phyloP scores from a whole-genome alignment of 2,888 invertebrate genomes.

The Cheilosia pagana region DNA sequence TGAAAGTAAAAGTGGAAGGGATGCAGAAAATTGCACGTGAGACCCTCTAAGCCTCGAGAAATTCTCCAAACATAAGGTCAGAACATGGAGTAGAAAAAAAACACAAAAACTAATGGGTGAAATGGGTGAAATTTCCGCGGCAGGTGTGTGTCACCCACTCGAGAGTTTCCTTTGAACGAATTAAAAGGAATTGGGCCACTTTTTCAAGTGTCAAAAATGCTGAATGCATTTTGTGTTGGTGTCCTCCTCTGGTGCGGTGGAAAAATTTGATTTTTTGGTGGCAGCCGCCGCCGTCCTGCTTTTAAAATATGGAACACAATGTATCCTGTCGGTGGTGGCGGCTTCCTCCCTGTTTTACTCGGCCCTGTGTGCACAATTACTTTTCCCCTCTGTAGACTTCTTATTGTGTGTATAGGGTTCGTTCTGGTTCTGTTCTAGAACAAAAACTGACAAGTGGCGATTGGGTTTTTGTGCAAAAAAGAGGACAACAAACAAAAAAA shows the following conservation, averaged over 20 bases:
- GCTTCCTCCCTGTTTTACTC: background rate
- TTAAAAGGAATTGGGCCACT: constrained; percentile 68
- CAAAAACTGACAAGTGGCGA: constrained; percentile 70
- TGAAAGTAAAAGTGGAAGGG: constrained; percentile 65
- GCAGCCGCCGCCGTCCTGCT: background rate
- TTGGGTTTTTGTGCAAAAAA: constrained; percentile 29
- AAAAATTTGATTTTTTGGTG: constrained; percentile 59
- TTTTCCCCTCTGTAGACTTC: constrained; percentile 53
- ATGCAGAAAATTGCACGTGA: constrained; percentile 26
- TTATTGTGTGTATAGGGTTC: constrained; percentile 30
- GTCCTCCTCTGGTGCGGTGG: constrained; percentile 9
- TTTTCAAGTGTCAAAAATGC: constrained; percentile 58
- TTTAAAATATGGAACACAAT: constrained; percentile 57
- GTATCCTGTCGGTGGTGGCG: constrained; percentile 22
- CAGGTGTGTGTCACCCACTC: constrained; percentile 33
- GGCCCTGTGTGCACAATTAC: constrained; percentile 56
- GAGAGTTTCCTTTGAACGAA: constrained; percentile 38
- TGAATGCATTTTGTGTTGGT: constrained; percentile 47
- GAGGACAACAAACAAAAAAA: background rate
- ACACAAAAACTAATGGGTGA: constrained; percentile 46
- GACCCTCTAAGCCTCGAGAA: constrained; percentile 7
- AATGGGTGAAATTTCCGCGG: constrained; percentile 19
- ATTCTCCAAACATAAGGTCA: constrained; percentile 19
- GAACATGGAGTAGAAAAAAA: constrained; percentile 9
- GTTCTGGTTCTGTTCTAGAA: constrained; percentile 47